These are phyloP conservation scores for Amyelois transitella DNA, from an alignment of 1,140 invertebrate genomes.

Conservation along the genomic window DNA sequence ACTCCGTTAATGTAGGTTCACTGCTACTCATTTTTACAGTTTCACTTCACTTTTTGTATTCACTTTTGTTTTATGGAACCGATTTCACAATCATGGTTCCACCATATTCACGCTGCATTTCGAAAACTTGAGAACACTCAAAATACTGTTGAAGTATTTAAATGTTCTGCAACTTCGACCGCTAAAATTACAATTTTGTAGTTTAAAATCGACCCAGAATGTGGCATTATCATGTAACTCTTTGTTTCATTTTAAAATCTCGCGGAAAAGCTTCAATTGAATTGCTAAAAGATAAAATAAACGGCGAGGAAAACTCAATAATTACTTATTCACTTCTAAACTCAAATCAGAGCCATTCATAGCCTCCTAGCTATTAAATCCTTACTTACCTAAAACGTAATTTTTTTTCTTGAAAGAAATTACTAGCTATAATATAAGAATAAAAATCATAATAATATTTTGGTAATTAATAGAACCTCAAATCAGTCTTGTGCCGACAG, in stretches of 20 bases:
- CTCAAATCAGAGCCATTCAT: too few species aligned
- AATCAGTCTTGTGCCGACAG: background rate
- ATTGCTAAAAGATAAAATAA: too few species aligned
- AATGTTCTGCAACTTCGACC: conserved; percentile 13
- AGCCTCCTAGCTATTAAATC: too few species aligned
- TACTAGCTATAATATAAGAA: too few species aligned
- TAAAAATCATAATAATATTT: too few species aligned
- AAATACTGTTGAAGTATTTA: conserved; percentile 20
- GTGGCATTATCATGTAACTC: conserved; percentile 16
- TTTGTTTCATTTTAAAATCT: background rate
- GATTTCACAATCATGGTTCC: conserved; percentile 28
- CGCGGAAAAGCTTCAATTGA: too few species aligned
- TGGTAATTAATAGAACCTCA: background rate
- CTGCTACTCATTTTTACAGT: conserved; percentile 51
- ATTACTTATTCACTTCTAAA: too few species aligned
- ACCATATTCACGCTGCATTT: conserved; percentile 26
- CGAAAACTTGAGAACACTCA: conserved; percentile 15
- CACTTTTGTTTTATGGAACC: conserved; percentile 17
- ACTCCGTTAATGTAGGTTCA: conserved; percentile 61
- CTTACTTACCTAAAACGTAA: too few species aligned
- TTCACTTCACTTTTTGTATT: conserved; percentile 31
- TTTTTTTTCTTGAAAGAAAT: too few species aligned
- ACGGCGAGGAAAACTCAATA: too few species aligned
- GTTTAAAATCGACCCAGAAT: conserved; percentile 5
- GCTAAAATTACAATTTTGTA: background rate